Percentiles rank a stretch among this genome's conserved stretches.
phyloP scores from a whole-genome alignment of 2,113 vertebrate genomes.

The Paramisgurnus dabryanus region DNA sequence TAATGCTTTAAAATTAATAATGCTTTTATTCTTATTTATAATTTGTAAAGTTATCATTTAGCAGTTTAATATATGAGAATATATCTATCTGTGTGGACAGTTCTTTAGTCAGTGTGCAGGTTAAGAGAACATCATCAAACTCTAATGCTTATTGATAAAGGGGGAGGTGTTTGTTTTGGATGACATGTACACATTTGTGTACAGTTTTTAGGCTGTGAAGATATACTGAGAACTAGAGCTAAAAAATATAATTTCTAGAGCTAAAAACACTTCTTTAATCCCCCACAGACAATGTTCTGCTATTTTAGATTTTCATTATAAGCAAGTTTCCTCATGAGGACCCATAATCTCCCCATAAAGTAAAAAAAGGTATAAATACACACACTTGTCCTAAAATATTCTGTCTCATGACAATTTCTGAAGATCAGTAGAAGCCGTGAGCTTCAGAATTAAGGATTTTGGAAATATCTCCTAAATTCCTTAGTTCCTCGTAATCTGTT shows the following conservation, averaged over 20 bases:
- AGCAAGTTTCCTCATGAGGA: no score
- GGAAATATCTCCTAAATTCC: slow-evolving; percentile 14
- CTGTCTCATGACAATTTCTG: slow-evolving; percentile 39
- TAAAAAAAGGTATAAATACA: no score
- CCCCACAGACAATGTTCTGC: neutral
- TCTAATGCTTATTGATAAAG: neutral
- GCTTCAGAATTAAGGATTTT: slow-evolving; percentile 7
- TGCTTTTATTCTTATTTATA: neutral
- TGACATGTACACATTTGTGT: neutral
- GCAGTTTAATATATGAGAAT: no score
- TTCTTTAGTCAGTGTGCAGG: no score
- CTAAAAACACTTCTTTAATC: slow-evolving; percentile 15
- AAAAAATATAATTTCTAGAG: neutral
- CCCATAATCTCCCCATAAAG: no score
- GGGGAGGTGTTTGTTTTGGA: slow-evolving; percentile 28
- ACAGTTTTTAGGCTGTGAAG: slow-evolving; percentile 3
- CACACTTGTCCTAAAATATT: neutral
- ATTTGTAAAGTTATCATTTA: no score
- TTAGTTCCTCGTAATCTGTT: slow-evolving; percentile 23
- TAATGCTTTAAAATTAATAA: no score
- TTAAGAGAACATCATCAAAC: neutral
- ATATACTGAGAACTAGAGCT: neutral
- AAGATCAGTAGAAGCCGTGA: slow-evolving; percentile 27
- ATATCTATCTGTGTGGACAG: no score
- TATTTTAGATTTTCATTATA: neutral